Evolutionary conservation across 1,140 invertebrate genomes (phyloP).

Genomic region (Bombus sibiricus): DNA sequence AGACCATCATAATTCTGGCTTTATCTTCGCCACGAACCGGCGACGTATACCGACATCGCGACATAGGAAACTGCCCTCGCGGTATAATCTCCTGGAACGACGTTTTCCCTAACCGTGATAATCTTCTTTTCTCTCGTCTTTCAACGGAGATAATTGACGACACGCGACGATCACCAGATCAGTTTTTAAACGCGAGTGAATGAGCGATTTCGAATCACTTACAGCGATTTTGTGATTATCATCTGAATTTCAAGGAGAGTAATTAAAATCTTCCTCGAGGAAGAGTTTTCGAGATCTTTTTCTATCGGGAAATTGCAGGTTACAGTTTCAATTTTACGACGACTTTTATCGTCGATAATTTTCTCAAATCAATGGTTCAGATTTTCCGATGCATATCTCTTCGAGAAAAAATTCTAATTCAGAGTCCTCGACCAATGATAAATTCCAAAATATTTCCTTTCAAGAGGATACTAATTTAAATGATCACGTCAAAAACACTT

Average conservation of each 20-base stretch:
- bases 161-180: not conserved
- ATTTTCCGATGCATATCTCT: not conserved
- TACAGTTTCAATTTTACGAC: too few relatives aligned
- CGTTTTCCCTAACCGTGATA: not conserved
- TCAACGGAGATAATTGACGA: not conserved
- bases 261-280: not conserved
- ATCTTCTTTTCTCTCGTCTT: not conserved
- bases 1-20: conserved; percentile 72
- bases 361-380: not conserved
- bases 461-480: not conserved
- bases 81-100: not conserved
- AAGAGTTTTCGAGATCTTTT: not conserved
- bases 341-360: too few relatives aligned
- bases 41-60: conserved; percentile 9
- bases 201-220: not conserved
- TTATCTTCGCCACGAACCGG: conserved; percentile 60
- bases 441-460: not conserved
- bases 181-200: not conserved
- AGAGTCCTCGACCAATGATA: too few relatives aligned
- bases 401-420: too few relatives aligned
- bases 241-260: too few relatives aligned
- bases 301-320: too few relatives aligned
- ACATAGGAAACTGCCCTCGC: conserved; percentile 42
- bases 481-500: not conserved
- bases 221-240: not conserved